Evolutionary conservation across 2,888 invertebrate species (phyloP), one percentile per base, ranked within the genome.

Genomic region (Mesorhabditis spiculigera): DNA sequence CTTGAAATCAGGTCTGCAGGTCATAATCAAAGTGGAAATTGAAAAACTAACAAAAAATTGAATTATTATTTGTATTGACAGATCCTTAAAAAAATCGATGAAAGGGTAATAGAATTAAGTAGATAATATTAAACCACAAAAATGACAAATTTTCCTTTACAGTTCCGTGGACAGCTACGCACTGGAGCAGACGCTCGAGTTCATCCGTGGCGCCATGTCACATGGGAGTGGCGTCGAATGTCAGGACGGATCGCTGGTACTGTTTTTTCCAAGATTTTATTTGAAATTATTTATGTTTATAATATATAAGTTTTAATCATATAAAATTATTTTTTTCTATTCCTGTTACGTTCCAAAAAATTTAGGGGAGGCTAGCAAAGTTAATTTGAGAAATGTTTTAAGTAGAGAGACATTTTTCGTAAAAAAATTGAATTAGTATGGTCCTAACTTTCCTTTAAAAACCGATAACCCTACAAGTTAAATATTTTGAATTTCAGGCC

Each of bases 121-220:
- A 41, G 4, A 41, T 13, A 42, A 50, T 43, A 42, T 13, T 43
- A 63, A 64, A 28, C 13, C 3, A 66, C 13, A 42, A 13, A n/a
- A 10, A 67, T 45, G 5, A 28, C 28, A 63, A 13, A 64, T 13
- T 75, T 81, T 70, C 3, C 28, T 1, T 28, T 28, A 28, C 73
- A 84, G 89, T 79, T 89, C 89, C 4, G 84, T 88, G 43, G 89
- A 89, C 73, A 89, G 89, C 1, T 88, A 89, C 79, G 90, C 89
- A 5, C 82, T 90, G 69, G 89, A 90, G 78, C 89, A 89, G 78
- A 87, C 89, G 6, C 85, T 90, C 71, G 89, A 89, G 76, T 90
- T 89, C 81, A 88, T 90, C 68, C 86, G 88, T 65, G 87, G 88
- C 4, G 88, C 88, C 5, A 86, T 89, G 82, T 71, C 75, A n/a